Evolutionary conservation across 2,888 invertebrate genomes (phyloP), one percentile per base, ranked within the genome.

Genomic region (Rugalucina vietnamica): DNA sequence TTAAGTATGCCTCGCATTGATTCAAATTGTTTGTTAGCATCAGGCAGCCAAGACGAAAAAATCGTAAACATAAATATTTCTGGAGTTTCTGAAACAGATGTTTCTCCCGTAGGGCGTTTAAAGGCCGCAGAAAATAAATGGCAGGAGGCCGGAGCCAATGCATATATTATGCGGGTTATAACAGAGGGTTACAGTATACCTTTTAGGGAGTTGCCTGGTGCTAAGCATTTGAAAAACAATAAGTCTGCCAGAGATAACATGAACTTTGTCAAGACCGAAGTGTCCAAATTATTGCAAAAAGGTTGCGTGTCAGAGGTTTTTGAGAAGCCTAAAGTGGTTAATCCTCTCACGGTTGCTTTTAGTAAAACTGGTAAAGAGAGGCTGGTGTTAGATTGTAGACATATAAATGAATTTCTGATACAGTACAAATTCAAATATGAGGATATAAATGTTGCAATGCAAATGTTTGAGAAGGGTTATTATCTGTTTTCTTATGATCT

Each of bases 401-500:
- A 72, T 24, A n/a, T 72, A 21, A 72, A 72, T 37, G 12, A 27
- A 43, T 43, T n/a, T 27, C 3, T 72, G 27, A n/a, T n/a, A 14
- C 21, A 36, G 18, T 72, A 37, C 37, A 70, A 29, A 29, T 72
- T n/a, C n/a, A 72, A 72, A 37, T 72, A 72, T 72, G 72, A 72
- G 37, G 72, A 72, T 43, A 27, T 14, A 4, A n/a, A n/a, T 12
- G 75, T 74, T 12, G 75, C 75, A 21, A 49, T 27, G 29, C 29
- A 49, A 21, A 50, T 74, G 49, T 74, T 74, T 27, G 27, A 50
- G 32, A 54, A 54, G 32, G 49, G 49, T 5, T n/a, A 49, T 4
- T 74, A 74, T 72, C n/a, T 72, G 14, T 69, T 34, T 27, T 69
- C 27, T 10, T 69, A 3, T 10, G 69, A 69, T 36, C 21, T 69